Conservation (phyloP, 1,140 invertebrate genomes). For the Helicoverpa armigera region DNA sequence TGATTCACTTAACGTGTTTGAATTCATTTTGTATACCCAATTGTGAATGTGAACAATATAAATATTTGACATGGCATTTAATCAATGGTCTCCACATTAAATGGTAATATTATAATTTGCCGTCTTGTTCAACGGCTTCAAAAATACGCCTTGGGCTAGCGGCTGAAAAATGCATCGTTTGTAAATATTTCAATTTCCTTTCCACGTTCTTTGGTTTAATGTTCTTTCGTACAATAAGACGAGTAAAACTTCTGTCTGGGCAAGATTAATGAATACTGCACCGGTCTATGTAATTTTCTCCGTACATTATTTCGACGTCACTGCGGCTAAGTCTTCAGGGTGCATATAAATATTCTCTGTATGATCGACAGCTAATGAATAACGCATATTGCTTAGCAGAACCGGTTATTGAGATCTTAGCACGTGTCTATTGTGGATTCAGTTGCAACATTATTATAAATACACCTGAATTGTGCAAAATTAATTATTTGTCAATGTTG, state of each 20-base stretch:
- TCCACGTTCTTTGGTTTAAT: background rate
- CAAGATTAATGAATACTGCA: conserved; percentile 2
- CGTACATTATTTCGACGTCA: background rate
- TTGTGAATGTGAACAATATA: too few species aligned
- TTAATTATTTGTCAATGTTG: background rate
- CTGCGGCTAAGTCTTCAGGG: background rate
- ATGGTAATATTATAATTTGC: too few species aligned
- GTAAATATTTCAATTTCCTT: background rate
- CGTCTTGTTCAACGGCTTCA: too few species aligned
- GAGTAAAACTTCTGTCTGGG: background rate
- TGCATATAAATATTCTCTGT: background rate
- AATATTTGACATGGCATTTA: too few species aligned
- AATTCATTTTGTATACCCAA: too few species aligned
- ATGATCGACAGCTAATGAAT: conserved; percentile 17
- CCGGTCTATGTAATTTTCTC: background rate
- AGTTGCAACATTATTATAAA: conserved; percentile 7
- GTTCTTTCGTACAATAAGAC: background rate
- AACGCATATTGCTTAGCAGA: conserved; percentile 13
- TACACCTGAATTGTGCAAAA: conserved; percentile 7
- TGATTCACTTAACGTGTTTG: too few species aligned
- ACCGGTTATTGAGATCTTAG: conserved; percentile 3
- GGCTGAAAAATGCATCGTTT: background rate
- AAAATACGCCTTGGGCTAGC: background rate
- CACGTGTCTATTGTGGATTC: conserved; percentile 9
- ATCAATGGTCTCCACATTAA: too few species aligned